These are phyloP conservation scores for Diploscapter pachys DNA, from an alignment of 1,140 invertebrate species.

Conservation along the genomic window DNA sequence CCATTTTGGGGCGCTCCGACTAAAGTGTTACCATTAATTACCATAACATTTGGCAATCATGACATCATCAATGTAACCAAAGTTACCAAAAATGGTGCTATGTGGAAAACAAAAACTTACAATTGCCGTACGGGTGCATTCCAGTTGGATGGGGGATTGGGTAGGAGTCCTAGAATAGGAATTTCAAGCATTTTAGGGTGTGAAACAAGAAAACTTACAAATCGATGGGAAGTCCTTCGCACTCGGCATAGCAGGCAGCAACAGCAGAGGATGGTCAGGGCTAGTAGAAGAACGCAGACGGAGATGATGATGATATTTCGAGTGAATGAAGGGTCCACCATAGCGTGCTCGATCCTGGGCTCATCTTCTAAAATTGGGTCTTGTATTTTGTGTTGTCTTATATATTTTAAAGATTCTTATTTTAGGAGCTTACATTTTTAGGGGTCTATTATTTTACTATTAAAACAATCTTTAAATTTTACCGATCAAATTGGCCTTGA, in stretches of 20 bases:
- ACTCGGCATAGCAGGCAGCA: constrained; percentile 14
- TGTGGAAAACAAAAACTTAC: too few species aligned
- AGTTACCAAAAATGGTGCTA: too few species aligned
- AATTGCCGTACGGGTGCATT: constrained; percentile 18
- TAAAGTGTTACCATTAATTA: background rate
- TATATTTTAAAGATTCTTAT: too few species aligned
- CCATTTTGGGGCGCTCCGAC: background rate
- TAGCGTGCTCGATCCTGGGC: too few species aligned
- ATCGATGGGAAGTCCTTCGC: background rate
- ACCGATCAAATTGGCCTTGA: constrained; percentile 27
- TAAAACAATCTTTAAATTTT: background rate
- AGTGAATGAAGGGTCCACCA: background rate
- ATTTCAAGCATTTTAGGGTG: too few species aligned
- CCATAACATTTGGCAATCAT: too few species aligned
- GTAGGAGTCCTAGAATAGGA: constrained; percentile 13
- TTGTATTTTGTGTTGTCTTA: too few species aligned
- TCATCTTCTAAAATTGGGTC: too few species aligned
- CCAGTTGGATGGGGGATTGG: constrained; percentile 24
- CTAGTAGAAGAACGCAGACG: background rate
- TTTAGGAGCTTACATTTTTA: too few species aligned
- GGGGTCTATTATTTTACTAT: too few species aligned
- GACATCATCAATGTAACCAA: too few species aligned
- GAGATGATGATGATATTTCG: constrained; percentile 19
- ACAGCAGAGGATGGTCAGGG: constrained; percentile 12
- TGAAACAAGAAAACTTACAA: too few species aligned